Conservation (phyloP, 2,797 vertebrate species). For the Clarias pachynema region DNA sequence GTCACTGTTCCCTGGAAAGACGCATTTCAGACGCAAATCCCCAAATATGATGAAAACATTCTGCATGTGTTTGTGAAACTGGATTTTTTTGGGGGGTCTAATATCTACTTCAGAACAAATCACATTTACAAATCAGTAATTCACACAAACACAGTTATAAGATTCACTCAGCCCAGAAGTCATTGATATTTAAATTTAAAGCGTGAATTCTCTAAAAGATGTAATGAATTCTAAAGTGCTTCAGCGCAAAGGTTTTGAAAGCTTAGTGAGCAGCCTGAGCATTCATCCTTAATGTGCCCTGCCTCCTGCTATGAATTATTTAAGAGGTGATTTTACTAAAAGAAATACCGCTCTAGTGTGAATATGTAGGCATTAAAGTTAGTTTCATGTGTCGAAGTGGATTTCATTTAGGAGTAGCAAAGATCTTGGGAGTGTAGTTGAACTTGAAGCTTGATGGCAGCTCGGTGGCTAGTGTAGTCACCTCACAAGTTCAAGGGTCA, state of each 20-base stretch:
- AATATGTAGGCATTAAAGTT: slow-evolving; percentile 7
- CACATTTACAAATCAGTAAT: not conserved
- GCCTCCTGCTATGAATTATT: slow-evolving; percentile 33
- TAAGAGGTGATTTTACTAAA: slow-evolving; percentile 9
- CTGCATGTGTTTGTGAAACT: not conserved
- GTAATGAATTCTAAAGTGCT: not conserved
- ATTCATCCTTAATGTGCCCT: not conserved
- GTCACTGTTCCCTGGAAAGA: not conserved
- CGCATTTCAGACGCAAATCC: not conserved
- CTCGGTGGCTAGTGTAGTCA: not conserved
- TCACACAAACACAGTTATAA: not conserved
- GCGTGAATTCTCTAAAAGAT: not conserved
- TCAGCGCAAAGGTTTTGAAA: not conserved
- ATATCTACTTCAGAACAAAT: not conserved
- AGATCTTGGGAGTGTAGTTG: too few species aligned
- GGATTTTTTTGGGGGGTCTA: not conserved
- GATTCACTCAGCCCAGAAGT: not conserved
- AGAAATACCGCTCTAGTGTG: not conserved
- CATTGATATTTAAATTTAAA: not conserved
- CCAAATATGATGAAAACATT: not conserved
- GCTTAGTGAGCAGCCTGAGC: not conserved
- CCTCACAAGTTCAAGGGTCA: not conserved
- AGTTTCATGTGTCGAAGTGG: not conserved
- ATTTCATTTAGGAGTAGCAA: not conserved
- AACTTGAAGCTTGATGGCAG: not conserved